phyloP scores from a whole-genome alignment of 2,113 vertebrate genomes.

The Dromas ardeola region DNA sequence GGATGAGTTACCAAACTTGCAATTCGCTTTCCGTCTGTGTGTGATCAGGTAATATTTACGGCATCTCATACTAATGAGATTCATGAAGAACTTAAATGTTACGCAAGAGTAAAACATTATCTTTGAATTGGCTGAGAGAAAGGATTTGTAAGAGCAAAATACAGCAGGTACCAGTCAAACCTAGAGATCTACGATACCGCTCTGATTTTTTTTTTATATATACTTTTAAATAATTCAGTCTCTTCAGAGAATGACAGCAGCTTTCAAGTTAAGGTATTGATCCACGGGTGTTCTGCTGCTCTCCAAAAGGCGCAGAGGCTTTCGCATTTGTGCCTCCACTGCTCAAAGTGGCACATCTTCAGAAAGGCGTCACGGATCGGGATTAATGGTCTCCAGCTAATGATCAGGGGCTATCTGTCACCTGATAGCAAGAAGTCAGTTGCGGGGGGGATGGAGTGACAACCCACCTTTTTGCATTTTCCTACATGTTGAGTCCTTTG shows the following conservation, averaged over 20 bases:
- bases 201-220: not conserved
- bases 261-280: constrained; percentile 16
- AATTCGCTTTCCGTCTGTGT: not conserved
- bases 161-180: not conserved
- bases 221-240: not conserved
- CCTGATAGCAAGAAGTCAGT: not conserved
- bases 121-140: not conserved
- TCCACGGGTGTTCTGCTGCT: not conserved
- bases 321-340: not conserved
- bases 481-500: not conserved
- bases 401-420: not conserved
- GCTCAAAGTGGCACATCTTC: not conserved
- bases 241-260: not conserved
- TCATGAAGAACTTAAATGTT: not conserved
- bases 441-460: not conserved
- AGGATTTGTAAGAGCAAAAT: not conserved
- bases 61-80: not conserved
- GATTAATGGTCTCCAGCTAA: not conserved
- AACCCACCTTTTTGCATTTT: not conserved
- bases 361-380: rapidly evolving
- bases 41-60: not conserved
- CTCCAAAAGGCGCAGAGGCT: not conserved
- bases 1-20: not conserved
- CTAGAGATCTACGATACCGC: not conserved
- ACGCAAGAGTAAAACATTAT: not conserved